Base-by-base conservation (phyloP, 1,140 invertebrate genomes). In the Goniozus legneri region DNA sequence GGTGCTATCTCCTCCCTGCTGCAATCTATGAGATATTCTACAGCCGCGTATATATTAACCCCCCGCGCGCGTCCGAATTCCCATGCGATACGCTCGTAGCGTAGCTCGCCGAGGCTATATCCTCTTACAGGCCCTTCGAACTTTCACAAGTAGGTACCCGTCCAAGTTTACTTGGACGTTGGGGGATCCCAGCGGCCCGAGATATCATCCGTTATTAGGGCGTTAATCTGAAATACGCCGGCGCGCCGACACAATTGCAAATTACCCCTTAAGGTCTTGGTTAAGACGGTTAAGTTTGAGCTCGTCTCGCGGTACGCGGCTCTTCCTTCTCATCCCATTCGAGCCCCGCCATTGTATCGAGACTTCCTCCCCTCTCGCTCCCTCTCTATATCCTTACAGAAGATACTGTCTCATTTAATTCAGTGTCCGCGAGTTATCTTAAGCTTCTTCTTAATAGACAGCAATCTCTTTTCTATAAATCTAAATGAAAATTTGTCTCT, bases 181-280 rank as follows among this genome's bases (percentile, higher is more conserved):
- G n/a, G n/a, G n/a, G n/a, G n/a, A 60, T 62, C 65, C 56, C 65
- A 54, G 33, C 12, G 60, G 58, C 47, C 52, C 44, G 37, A 65
- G 64, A 64, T 65, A 67, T 67, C 62, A 65, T 65, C 63, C 58
- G 56, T 64, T 69, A 66, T 67, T 70, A 67, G 55, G 50, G 58
- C 44, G 52, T 67, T 69, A 69, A 66, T 66, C 60, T 60, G 53
- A 65, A 67, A 65, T 63, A 63, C 47, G 54, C 55, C 56, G 49
- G 47, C 38, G 33, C 45, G 44, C 43, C 40, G 41, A 57, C 47
- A 50, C 56, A 50, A 60, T 67, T 57, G 55, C 62, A 64, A 65
- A 65, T 66, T 66, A 62, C 52, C 54, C 54, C 33, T n/a, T 56
- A 48, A 54, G 51, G 41, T 37, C 45, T 30, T 30, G 16, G 40